Percentiles rank a stretch among this genome's conserved stretches.
These are phyloP conservation scores for Chymomyza caudatula DNA, from an alignment of 2,888 invertebrate species.

Conservation along the genomic window DNA sequence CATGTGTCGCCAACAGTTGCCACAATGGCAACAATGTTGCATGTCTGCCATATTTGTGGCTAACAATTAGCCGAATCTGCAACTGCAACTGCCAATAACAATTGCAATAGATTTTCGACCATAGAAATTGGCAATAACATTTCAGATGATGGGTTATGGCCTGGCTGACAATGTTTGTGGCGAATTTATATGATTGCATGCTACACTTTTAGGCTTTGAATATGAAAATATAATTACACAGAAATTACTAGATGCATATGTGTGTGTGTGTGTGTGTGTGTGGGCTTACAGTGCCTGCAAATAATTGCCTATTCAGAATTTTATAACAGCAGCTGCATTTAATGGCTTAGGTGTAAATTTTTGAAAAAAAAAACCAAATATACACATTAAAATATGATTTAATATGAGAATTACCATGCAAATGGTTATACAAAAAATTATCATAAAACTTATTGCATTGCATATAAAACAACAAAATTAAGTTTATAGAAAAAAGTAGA, in stretches of 20 bases:
- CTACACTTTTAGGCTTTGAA: slow-evolving; percentile 32
- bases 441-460: neutral
- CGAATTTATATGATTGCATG: neutral
- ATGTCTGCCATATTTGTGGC: slow-evolving; percentile 40
- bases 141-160: neutral
- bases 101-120: neutral
- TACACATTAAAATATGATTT: neutral
- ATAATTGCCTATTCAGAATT: neutral
- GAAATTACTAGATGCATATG: slow-evolving; percentile 22
- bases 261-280: neutral
- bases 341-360: neutral
- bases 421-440: too few species aligned
- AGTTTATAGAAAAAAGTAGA: too few species aligned
- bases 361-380: neutral
- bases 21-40: slow-evolving; percentile 12
- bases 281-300: neutral
- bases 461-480: too few species aligned
- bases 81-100: neutral
- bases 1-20: slow-evolving; percentile 34
- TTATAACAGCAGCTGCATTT: neutral
- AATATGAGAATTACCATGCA: neutral
- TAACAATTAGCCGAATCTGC: slow-evolving; percentile 57
- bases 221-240: slow-evolving; percentile 62
- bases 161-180: neutral
- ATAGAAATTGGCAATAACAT: neutral